Evolutionary conservation across 2,888 invertebrate genomes (phyloP).

Genomic region (Lissonota sp.): DNA sequence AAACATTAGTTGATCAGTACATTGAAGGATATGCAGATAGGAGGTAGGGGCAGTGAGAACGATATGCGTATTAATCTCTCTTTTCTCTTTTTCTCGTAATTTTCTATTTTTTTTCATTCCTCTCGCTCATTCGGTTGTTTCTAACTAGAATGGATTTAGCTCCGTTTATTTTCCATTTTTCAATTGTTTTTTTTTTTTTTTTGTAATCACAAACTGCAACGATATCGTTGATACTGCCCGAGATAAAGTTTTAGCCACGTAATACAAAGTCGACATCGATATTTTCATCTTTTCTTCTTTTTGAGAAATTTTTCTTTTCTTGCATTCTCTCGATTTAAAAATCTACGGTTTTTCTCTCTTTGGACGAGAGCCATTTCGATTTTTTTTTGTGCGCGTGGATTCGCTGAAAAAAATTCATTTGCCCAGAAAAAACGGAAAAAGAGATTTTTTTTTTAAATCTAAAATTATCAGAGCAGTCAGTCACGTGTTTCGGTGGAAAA

Average conservation of each 20-base stretch:
- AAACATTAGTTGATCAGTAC: constrained; percentile 82
- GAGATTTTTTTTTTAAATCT: constrained; percentile 25
- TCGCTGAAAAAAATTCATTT: constrained; percentile 14
- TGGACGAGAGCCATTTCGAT: not conserved
- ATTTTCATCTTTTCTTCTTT: constrained; percentile 49
- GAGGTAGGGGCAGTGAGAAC: constrained; percentile 78
- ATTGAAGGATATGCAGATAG: constrained; percentile 83
- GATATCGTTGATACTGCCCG: constrained; percentile 78
- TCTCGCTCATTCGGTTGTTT: constrained; percentile 26
- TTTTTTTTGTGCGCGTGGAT: constrained; percentile 50
- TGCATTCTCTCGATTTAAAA: constrained; percentile 41
- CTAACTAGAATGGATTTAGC: constrained; percentile 34
- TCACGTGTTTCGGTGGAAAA: constrained; percentile 8
- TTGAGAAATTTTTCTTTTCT: constrained; percentile 13
- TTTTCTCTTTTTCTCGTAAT: not conserved
- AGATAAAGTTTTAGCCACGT: constrained; percentile 70
- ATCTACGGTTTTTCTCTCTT: constrained; percentile 44
- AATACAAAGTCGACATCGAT: constrained; percentile 74
- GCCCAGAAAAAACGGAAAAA: not conserved
- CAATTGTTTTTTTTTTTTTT: no score
- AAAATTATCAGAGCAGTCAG: constrained; percentile 28
- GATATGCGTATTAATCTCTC: constrained; percentile 71
- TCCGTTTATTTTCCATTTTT: no score
- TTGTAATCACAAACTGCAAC: constrained; percentile 51
- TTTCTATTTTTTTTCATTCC: constrained; percentile 11